Base-by-base conservation (phyloP, 2,797 vertebrate species). In the Myripristis murdjan region DNA sequence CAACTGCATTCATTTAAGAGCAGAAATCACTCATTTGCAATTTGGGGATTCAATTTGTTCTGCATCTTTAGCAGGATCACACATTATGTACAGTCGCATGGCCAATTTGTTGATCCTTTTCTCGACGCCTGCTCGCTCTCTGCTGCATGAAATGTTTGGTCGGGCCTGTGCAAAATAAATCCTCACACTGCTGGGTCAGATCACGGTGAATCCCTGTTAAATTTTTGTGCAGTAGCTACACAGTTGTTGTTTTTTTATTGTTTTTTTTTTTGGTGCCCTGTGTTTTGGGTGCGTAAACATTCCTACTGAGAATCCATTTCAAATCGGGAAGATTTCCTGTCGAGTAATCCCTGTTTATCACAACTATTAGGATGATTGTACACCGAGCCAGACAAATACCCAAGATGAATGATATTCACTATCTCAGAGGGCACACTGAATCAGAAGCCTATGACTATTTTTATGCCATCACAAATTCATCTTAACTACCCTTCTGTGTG, bases 41-140 rank as follows among this genome's bases (percentile, higher is more conserved):
- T 64, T 28, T 57, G 11, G 14, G 39, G 60, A 69, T 72, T 77
- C 3, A 54, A 70, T 80, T 77, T 51, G 76, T 70, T 82, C 74
- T 11, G 60, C 71, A 41, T 61, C 48, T 70, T 79, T 66, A 39
- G 33, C 10, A 20, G 23, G 75, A 75, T 77, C 53, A 37, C 59
- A 67, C 41, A 46, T 67, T 37, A 18, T 69, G 52, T 62, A 14
- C n/a, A 44, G 61, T 58, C 0, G 1, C 52, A 46, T 0, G 20
- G 43, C 0, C 1, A 54, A 48, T 48, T 48, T 23, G 15, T 33
- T 23, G 2, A 61, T 77, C 64, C 70, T 51, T 46, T 72, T 66
- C 64, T 64, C 47, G 59, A 67, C 1, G n/a, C 63, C 53, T 23
- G 41, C 67, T 62, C 49, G 58, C 48, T 46, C 52, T 46, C 39